These are phyloP conservation scores for Euborellia annulipes DNA, from an alignment of 1,140 invertebrate species.

Conservation along the genomic window DNA sequence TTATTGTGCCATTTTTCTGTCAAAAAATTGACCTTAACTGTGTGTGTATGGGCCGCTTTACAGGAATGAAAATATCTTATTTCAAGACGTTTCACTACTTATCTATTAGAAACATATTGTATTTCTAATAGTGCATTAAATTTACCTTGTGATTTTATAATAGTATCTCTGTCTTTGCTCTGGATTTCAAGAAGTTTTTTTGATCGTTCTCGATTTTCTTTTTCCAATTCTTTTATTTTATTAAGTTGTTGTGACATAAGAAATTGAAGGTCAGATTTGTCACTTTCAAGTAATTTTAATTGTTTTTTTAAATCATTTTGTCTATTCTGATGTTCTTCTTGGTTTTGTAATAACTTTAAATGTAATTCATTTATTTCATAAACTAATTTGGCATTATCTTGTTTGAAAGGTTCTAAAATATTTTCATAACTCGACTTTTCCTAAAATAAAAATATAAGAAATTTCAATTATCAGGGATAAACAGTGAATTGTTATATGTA, in stretches of 20 bases:
- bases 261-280: conserved; percentile 39
- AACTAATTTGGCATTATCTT: conserved; percentile 49
- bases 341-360: conserved; percentile 41
- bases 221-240: conserved; percentile 35
- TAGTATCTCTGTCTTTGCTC: conserved; percentile 37
- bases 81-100: too few species aligned
- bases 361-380: conserved; percentile 57
- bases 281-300: conserved; percentile 36
- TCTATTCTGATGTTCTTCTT: conserved; percentile 41
- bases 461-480: too few species aligned
- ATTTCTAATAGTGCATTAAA: not conserved
- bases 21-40: too few species aligned
- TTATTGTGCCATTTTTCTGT: too few species aligned
- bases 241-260: conserved; percentile 37
- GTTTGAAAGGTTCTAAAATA: conserved; percentile 47
- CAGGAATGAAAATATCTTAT: too few species aligned
- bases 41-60: too few species aligned
- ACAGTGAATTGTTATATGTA: too few species aligned
- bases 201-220: conserved; percentile 36
- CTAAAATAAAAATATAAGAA: not conserved
- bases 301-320: conserved; percentile 41
- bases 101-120: too few species aligned
- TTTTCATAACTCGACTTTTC: conserved; percentile 22
- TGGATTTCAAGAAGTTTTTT: conserved; percentile 38
- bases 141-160: conserved; percentile 15